Evolutionary conservation across 2,797 vertebrate genomes (phyloP), one percentile per base, ranked within the genome.

Genomic region (Protonibea diacanthus): DNA sequence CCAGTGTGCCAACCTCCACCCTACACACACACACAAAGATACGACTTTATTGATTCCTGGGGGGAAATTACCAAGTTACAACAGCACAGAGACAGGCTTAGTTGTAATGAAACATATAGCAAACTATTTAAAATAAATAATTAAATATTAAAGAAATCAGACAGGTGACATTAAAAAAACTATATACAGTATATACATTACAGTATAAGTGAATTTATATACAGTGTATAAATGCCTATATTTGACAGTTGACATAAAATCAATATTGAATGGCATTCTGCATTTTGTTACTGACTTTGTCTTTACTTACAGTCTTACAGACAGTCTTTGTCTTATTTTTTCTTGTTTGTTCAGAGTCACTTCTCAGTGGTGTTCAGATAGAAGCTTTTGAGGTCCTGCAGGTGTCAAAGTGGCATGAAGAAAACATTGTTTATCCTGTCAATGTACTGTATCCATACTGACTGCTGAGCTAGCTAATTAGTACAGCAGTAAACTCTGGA

Each of bases 221-320:
- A 58, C 57, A 74, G 38, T 60, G 48, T 68, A 78, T 71, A 74
- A 55, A 78, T 57, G 15, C 18, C 33, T 61, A 49, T 66, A 66
- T 78, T 59, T 45, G 21, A 64, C 52, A 62, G 47, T 63, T 57
- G 38, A 78, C 44, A 62, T 67, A 64, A 63, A 72, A 40, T 67
- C 48, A 17, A 52, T 70, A 58, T 52, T 69, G 64, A 69, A 52
- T 45, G 40, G 60, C 48, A 49, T 56, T 51, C 45, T 53, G 13
- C 48, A 25, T 71, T 23, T 58, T 66, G 56, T 61, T 49, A 25
- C 23, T 45, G 23, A 42, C 17, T 47, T 66, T 21, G 40, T 63
- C 25, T 58, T 67, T n/a, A 38, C 8, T 10, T 45, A 63, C 21
- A 62, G 33, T 38, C 33, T 38, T 38, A 38, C 33, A 38, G 8